A percentile compares a stretch with the other conserved stretches of the same genome.
Evolutionary conservation across 2,888 invertebrate species (phyloP).

Genomic region (Antitype chi): DNA sequence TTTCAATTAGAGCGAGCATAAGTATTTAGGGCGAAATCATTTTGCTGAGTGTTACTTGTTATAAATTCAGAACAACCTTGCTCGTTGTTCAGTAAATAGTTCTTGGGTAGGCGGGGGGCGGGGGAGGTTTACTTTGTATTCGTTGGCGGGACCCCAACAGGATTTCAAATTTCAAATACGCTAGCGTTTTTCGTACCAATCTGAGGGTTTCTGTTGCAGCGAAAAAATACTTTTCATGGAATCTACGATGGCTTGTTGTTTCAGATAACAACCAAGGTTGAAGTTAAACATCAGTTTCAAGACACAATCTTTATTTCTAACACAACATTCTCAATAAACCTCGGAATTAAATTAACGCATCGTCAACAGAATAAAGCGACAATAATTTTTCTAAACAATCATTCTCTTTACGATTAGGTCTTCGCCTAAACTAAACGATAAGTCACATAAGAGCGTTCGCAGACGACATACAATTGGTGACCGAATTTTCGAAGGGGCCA

Average conservation of each 20-base stretch:
- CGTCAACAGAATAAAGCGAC: slow-evolving; percentile 74
- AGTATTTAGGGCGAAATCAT: slow-evolving; percentile 57
- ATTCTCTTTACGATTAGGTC: slow-evolving; percentile 52
- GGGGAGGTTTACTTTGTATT: neutral
- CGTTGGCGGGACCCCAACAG: neutral
- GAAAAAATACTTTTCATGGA: neutral
- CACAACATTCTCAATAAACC: slow-evolving; percentile 80
- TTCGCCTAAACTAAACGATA: slow-evolving; percentile 58
- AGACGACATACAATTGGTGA: neutral
- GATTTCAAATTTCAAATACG: slow-evolving; percentile 9
- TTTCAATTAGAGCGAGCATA: slow-evolving; percentile 54
- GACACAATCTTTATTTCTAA: slow-evolving; percentile 87
- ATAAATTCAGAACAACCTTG: slow-evolving; percentile 40
- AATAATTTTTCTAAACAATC: slow-evolving; percentile 64
- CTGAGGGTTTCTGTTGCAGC: neutral
- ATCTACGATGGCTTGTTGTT: neutral
- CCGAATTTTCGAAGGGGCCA: too few relatives aligned
- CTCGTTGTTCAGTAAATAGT: slow-evolving; percentile 8
- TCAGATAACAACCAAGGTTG: neutral
- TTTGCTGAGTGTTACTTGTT: slow-evolving; percentile 30
- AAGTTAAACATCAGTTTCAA: slow-evolving; percentile 63
- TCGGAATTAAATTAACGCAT: slow-evolving; percentile 75
- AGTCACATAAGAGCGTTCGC: slow-evolving; percentile 21
- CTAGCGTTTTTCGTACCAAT: neutral
- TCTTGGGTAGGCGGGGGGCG: neutral